Percentiles rank a stretch among this genome's conserved stretches.
phyloP scores from a whole-genome alignment of 2,888 invertebrate species.

The Odontothrips loti region DNA sequence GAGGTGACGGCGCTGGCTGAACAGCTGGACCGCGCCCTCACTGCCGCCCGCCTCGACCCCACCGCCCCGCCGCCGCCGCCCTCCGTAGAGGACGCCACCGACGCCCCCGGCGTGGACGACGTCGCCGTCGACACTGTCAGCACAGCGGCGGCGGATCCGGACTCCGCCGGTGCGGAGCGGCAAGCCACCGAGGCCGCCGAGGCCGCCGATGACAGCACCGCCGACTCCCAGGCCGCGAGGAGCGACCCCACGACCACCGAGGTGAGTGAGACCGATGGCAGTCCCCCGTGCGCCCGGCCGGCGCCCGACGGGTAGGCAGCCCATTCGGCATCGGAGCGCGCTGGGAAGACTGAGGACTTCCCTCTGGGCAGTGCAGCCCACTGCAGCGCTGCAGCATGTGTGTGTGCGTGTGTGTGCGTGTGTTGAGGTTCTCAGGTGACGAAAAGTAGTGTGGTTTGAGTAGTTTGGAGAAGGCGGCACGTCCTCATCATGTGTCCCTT shows the following conservation, averaged over 20 bases:
- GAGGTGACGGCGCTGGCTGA: constrained; percentile 65
- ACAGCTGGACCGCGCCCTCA: constrained; percentile 58
- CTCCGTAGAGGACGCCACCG: constrained; percentile 40
- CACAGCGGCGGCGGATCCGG: constrained; percentile 36
- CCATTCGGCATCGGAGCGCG: neutral
- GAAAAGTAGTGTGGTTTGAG: too few species aligned
- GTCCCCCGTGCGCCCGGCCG: neutral
- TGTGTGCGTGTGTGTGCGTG: too few species aligned
- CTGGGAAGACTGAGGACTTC: neutral
- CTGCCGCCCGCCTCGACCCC: constrained; percentile 48
- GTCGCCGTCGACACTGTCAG: constrained; percentile 41
- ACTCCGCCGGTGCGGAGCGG: constrained; percentile 28
- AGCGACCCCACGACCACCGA: neutral
- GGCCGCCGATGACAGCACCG: constrained; percentile 33
- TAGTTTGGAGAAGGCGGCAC: too few species aligned
- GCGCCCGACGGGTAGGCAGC: constrained; percentile 19
- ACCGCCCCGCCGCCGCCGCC: constrained; percentile 34
- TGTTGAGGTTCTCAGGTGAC: too few species aligned
- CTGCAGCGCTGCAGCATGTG: too few species aligned
- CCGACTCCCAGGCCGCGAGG: neutral
- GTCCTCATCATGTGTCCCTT: too few species aligned
- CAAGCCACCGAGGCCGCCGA: constrained; percentile 37
- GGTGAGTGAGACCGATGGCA: neutral
- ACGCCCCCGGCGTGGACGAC: constrained; percentile 40
- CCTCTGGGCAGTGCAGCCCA: too few species aligned